Base-by-base conservation (phyloP, 2,888 invertebrate species). In the Eilema depressum region DNA sequence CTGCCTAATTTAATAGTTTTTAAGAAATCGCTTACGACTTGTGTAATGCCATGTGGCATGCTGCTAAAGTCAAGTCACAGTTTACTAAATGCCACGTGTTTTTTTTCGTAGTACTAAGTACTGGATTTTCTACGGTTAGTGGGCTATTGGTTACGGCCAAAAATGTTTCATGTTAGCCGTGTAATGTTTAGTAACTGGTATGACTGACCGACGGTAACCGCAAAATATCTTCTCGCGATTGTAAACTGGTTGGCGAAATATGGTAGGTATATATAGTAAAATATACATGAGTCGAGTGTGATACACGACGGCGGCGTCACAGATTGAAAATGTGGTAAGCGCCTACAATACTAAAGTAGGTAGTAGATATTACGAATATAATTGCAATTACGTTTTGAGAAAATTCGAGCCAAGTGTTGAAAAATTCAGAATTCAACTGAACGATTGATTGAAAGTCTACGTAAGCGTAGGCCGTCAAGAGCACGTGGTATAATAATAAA, bases 31-130 rank as follows among this genome's bases (percentile, higher is more conserved):
- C 47, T 20, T 20, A 20, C 20, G 8, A 47, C 47, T 47, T 20
- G 5, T 47, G 47, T 47, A 47, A 20, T 20, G 8, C 47, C 47
- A 3, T 37, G 14, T 37, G 37, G 37, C 37, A 14, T 37, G 14
- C 33, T 33, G 33, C 10, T 33, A 33, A 33, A 33, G 47, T 61
- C 53, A 30, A 28, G 30, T 64, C 64, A 53, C 64, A 28, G 47
- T 53, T 28, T 47, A 56, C 28, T 28, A 47, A 28, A n/a, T 64
- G 53, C 53, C 17, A 63, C 63, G 0, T 0, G 37, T 17, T 63
- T 41, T n/a, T n/a, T 63, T 62, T 63, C 25, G 14, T 37, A 41
- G 41, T 41, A 12, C 33, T 37, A 37, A 25, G 25, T 20, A 25
- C 25, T 28, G 28, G 14, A 28, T 53, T 64, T 64, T 53, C 53